Percentiles rank a stretch among this genome's conserved stretches.
These are phyloP conservation scores for Xyrauchen texanus DNA, from an alignment of 2,113 vertebrate genomes.

Conservation along the genomic window DNA sequence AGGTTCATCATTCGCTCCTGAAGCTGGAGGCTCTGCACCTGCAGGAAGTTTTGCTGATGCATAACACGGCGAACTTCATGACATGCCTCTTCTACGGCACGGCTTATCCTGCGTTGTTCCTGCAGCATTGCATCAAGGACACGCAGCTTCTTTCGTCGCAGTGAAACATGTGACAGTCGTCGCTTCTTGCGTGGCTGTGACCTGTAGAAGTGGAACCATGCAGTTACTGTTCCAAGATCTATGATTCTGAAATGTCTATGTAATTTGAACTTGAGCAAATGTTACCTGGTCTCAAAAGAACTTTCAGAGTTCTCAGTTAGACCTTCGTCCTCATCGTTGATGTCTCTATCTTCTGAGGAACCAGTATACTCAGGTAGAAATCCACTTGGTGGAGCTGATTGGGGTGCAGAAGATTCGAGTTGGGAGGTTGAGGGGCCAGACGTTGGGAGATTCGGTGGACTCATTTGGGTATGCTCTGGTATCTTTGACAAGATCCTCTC, in stretches of 20 bases:
- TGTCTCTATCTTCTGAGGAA: constrained; percentile 90
- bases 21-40: constrained; percentile 93
- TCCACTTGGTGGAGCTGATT: constrained; percentile 81
- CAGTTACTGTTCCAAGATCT: neutral
- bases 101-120: constrained; percentile 86
- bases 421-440: constrained; percentile 85
- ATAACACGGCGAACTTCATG: constrained; percentile 89
- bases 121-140: constrained; percentile 91
- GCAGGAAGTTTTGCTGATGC: constrained; percentile 93
- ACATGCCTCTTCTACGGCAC: constrained; percentile 91
- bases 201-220: constrained; percentile 68
- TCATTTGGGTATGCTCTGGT: constrained; percentile 82
- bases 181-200: constrained; percentile 81
- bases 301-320: constrained; percentile 73
- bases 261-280: neutral
- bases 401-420: constrained; percentile 81
- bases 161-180: constrained; percentile 59
- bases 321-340: constrained; percentile 82
- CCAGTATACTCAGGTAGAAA: constrained; percentile 91
- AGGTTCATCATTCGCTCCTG: constrained; percentile 98
- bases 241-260: neutral
- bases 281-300: constrained; percentile 74
- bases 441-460: constrained; percentile 79
- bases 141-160: constrained; percentile 87
- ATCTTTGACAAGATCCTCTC: constrained; percentile 93